A percentile compares a stretch with the other conserved stretches of the same genome.
Evolutionary conservation across 2,888 invertebrate species (phyloP).

Genomic region (Heliconius charithonia): DNA sequence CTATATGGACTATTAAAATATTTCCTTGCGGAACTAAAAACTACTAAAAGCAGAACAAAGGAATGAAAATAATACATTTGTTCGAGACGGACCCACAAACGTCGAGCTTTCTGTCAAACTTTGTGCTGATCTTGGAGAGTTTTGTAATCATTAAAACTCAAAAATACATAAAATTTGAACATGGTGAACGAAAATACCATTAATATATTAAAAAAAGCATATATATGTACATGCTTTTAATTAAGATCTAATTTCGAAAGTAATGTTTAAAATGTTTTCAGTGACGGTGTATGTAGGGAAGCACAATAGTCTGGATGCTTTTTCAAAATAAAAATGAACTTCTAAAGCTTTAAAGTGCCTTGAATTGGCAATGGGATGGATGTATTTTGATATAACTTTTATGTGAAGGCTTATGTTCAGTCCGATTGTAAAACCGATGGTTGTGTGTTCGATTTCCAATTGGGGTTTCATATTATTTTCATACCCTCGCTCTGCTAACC

Average conservation of each 20-base stretch:
- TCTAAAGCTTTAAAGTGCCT: conserved; percentile 4
- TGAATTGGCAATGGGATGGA: conserved; percentile 18
- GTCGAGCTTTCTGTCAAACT: no score
- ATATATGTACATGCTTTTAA: conserved; percentile 35
- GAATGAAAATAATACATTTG: no score
- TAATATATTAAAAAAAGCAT: conserved; percentile 59
- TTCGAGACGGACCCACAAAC: no score
- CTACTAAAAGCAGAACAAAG: no score
- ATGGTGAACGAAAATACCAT: conserved; percentile 57
- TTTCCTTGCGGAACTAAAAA: no score
- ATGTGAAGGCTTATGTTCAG: not conserved
- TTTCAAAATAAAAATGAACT: conserved; percentile 6
- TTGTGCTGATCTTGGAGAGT: no score
- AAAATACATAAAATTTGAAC: not conserved
- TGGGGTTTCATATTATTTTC: not conserved
- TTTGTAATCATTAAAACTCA: not conserved
- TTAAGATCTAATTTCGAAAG: conserved; percentile 43
- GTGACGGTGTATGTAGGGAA: conserved; percentile 10
- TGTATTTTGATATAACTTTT: conserved; percentile 8
- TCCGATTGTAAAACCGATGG: no score
- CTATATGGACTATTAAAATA: no score
- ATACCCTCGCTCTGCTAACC: not conserved
- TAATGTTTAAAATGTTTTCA: conserved; percentile 42
- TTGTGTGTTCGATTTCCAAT: no score
- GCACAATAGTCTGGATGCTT: conserved; percentile 19